phyloP scores from a whole-genome alignment of 2,113 vertebrate genomes.

The Myanophis thanlyinensis region DNA sequence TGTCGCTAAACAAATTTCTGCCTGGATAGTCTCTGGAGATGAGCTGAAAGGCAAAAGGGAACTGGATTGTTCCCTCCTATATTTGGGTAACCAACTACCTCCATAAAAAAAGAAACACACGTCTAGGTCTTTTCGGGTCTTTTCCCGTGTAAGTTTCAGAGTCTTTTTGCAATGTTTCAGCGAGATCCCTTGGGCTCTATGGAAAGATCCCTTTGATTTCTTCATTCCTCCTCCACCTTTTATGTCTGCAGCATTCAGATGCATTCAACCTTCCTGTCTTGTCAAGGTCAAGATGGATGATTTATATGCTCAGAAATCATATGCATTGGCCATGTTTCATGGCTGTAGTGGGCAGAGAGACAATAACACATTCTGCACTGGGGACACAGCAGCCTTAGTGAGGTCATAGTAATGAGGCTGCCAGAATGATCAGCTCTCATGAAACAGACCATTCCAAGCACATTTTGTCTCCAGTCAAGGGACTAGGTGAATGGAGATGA shows the following conservation, averaged over 20 bases:
- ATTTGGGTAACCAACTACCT: no score
- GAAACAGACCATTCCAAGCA: slow-evolving; percentile 13
- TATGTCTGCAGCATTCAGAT: slow-evolving; percentile 11
- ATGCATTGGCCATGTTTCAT: slow-evolving; percentile 18
- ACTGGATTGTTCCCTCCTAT: no score
- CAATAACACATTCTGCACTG: slow-evolving; percentile 22
- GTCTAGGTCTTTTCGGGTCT: no score
- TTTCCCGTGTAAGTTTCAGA: no score
- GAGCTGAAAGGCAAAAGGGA: no score
- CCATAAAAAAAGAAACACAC: no score
- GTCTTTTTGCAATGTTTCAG: no score
- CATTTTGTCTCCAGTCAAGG: slow-evolving; percentile 27
- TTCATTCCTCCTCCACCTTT: not conserved
- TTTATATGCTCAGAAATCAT: slow-evolving; percentile 34
- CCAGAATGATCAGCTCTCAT: slow-evolving; percentile 26
- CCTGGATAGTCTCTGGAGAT: no score
- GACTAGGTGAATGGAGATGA: slow-evolving; percentile 19
- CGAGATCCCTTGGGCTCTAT: no score
- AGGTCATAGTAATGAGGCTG: slow-evolving; percentile 13
- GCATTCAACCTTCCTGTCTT: not conserved
- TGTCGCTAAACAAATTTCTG: no score
- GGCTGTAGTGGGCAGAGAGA: slow-evolving; percentile 29
- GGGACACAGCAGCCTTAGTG: slow-evolving; percentile 7
- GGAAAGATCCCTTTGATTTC: not conserved
- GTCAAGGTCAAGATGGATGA: slow-evolving; percentile 39